Evolutionary conservation across 2,888 invertebrate genomes (phyloP).

Genomic region (Oeneis ivallda): DNA sequence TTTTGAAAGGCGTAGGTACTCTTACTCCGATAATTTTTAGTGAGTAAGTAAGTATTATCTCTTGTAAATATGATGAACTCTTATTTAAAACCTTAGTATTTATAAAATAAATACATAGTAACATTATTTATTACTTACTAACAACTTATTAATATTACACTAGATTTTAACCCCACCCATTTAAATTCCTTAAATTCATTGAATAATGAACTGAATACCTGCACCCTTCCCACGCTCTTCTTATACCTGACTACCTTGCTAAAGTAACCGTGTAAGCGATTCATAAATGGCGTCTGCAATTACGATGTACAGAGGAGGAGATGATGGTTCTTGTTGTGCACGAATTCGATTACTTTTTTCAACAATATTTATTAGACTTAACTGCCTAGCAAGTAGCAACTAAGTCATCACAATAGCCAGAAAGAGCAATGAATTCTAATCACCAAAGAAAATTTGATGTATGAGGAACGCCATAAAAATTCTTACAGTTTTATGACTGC

Average conservation of each 20-base stretch:
- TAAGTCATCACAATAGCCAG: constrained; percentile 12
- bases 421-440: constrained; percentile 23
- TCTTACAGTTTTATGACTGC: constrained; percentile 29
- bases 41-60: no score
- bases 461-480: constrained; percentile 24
- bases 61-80: no score
- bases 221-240: constrained; percentile 13
- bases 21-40: no score
- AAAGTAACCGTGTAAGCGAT: background rate
- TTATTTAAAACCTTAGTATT: no score
- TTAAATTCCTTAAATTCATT: background rate
- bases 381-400: background rate
- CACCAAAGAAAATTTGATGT: constrained; percentile 27
- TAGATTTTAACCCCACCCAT: background rate
- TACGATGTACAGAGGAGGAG: background rate
- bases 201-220: constrained; percentile 4
- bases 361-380: background rate
- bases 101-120: background rate
- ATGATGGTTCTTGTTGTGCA: background rate
- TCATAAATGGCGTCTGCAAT: constrained; percentile 8
- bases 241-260: no score
- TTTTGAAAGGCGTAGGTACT: no score
- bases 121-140: background rate
- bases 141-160: background rate
- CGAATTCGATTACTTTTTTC: background rate